These are phyloP conservation scores for Noturus placidus DNA, from an alignment of 2,113 vertebrate species.

Conservation along the genomic window DNA sequence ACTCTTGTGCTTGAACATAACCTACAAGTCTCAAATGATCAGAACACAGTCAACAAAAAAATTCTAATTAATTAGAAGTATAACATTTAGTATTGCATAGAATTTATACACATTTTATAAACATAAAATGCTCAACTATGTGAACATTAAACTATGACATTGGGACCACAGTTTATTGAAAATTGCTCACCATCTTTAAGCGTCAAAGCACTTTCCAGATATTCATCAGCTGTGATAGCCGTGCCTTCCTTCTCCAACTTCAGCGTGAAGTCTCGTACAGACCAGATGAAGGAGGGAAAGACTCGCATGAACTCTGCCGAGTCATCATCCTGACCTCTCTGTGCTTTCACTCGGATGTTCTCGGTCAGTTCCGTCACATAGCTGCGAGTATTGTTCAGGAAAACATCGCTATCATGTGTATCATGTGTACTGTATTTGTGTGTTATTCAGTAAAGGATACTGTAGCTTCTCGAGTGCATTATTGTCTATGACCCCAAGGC, in stretches of 20 bases:
- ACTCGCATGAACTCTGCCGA: conserved; percentile 58
- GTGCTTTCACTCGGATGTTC: conserved; percentile 64
- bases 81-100: background rate
- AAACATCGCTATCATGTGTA: background rate
- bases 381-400: conserved; percentile 46
- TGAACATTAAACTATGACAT: too few species aligned
- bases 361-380: conserved; percentile 69
- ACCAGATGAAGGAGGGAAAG: conserved; percentile 73
- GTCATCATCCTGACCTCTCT: conserved; percentile 19
- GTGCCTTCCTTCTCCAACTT: conserved; percentile 36
- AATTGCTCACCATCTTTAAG: conserved; percentile 36
- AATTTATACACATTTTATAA: background rate
- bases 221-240: conserved; percentile 53
- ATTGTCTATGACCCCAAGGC: conserved; percentile 55
- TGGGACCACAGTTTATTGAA: too few species aligned
- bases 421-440: background rate
- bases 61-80: background rate
- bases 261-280: conserved; percentile 69
- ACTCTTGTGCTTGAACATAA: background rate
- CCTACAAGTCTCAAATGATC: background rate
- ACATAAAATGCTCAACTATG: background rate
- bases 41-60: background rate
- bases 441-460: conserved; percentile 1
- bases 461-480: conserved; percentile 41
- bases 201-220: conserved; percentile 54